phyloP scores from a whole-genome alignment of 2,888 invertebrate genomes.

The Aplocera efformata region DNA sequence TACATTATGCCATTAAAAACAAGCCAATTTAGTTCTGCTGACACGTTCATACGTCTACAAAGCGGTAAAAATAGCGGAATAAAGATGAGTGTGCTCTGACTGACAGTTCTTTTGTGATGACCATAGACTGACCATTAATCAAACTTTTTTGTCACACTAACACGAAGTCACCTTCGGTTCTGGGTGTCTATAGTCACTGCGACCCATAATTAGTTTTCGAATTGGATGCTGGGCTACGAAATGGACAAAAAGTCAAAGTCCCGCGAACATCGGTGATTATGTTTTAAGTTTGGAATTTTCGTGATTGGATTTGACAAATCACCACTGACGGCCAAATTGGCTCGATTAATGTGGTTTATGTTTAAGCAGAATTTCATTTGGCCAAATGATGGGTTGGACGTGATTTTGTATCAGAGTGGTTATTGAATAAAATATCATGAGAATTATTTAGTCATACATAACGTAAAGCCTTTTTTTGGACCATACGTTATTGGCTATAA shows the following conservation, averaged over 20 bases:
- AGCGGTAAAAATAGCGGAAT: slow-evolving; percentile 39
- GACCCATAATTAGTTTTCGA: slow-evolving; percentile 76
- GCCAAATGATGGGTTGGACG: slow-evolving; percentile 19
- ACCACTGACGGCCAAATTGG: slow-evolving; percentile 46
- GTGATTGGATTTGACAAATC: slow-evolving; percentile 76
- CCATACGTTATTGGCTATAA: too few relatives aligned
- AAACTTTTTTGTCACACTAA: slow-evolving; percentile 75
- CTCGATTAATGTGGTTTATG: slow-evolving; percentile 22
- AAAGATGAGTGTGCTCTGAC: slow-evolving; percentile 46
- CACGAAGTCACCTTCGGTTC: slow-evolving; percentile 69
- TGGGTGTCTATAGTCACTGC: slow-evolving; percentile 66
- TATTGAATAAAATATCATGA: slow-evolving; percentile 17
- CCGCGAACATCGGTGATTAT: slow-evolving; percentile 62
- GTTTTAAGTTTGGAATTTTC: slow-evolving; percentile 58
- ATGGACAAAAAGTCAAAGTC: slow-evolving; percentile 60
- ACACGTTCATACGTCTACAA: slow-evolving; percentile 32
- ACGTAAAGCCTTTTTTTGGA: too few relatives aligned
- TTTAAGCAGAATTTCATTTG: slow-evolving; percentile 25
- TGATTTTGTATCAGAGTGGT: slow-evolving; percentile 10
- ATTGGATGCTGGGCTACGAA: slow-evolving; percentile 59
- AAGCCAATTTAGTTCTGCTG: slow-evolving; percentile 25
- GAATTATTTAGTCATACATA: slow-evolving; percentile 13
- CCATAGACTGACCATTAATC: slow-evolving; percentile 64
- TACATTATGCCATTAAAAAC: slow-evolving; percentile 22
- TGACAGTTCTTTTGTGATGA: slow-evolving; percentile 64